These are phyloP conservation scores for Anaspis maculata DNA, from an alignment of 2,888 invertebrate species.

Conservation along the genomic window DNA sequence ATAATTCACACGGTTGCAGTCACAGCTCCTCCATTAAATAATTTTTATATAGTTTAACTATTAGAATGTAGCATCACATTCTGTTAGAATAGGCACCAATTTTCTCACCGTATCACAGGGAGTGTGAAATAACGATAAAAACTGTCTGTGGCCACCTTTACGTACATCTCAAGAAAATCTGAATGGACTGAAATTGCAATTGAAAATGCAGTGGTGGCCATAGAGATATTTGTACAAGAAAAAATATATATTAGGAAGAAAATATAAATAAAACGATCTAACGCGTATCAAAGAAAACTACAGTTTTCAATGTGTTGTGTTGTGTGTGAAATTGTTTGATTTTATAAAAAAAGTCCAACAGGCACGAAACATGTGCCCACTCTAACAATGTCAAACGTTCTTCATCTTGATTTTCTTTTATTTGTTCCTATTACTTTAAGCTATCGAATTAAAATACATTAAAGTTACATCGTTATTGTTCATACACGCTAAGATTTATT, in stretches of 20 bases:
- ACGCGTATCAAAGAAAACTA: too few species aligned
- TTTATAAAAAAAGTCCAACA: too few species aligned
- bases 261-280: too few species aligned
- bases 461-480: slow-evolving; percentile 9
- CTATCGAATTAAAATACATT: too few species aligned
- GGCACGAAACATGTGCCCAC: slow-evolving; percentile 34
- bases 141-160: too few species aligned
- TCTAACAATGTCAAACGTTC: slow-evolving; percentile 24
- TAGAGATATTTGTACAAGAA: background rate
- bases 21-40: slow-evolving; percentile 35
- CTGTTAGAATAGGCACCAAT: slow-evolving; percentile 38
- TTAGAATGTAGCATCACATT: slow-evolving; percentile 30
- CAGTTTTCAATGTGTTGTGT: too few species aligned
- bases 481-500: slow-evolving; percentile 35
- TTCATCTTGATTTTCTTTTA: slow-evolving; percentile 3
- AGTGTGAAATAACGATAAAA: too few species aligned
- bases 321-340: too few species aligned
- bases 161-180: too few species aligned
- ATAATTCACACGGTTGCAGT: slow-evolving; percentile 35
- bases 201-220: too few species aligned
- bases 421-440: slow-evolving; percentile 21
- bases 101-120: slow-evolving; percentile 36
- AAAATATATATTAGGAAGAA: too few species aligned
- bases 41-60: slow-evolving; percentile 15
- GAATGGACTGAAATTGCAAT: too few species aligned